phyloP scores from a whole-genome alignment of 2,113 vertebrate species.

The Crocuta crocuta region DNA sequence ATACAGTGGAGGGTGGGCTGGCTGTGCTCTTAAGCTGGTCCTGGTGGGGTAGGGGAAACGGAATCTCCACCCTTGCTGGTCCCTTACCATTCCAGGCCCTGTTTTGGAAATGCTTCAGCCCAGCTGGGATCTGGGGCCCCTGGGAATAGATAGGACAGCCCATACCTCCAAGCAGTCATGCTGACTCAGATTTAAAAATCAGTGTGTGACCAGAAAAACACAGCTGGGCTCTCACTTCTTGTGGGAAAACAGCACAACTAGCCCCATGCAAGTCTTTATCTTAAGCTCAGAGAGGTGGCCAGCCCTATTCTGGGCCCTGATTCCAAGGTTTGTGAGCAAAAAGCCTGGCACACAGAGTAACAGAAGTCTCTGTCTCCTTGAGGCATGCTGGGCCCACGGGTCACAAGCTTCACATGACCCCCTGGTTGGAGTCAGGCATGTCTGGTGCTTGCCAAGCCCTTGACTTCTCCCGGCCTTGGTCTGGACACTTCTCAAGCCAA shows the following conservation, averaged over 20 bases:
- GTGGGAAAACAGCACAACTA: conserved; percentile 43
- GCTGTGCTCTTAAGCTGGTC: too few species aligned
- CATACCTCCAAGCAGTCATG: conserved; percentile 1
- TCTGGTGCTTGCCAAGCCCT: conserved; percentile 28
- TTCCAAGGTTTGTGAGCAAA: not conserved
- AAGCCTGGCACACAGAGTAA: not conserved
- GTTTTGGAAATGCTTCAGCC: conserved; percentile 63
- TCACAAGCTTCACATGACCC: conserved; percentile 52
- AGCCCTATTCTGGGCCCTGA: not conserved
- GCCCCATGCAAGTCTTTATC: not conserved
- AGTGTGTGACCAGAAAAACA: conserved; percentile 62
- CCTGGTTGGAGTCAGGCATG: not conserved
- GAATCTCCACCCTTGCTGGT: not conserved
- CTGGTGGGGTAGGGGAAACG: too few species aligned
- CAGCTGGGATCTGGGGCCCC: conserved; percentile 8
- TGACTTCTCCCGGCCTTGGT: not conserved
- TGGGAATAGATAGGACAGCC: conserved; percentile 53
- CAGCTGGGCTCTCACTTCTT: conserved; percentile 11
- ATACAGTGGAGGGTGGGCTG: not conserved
- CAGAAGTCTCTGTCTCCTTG: not conserved
- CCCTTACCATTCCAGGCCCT: not conserved
- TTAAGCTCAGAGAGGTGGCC: not conserved
- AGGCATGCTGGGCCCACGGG: not conserved
- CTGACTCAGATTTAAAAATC: conserved; percentile 75
- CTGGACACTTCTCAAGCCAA: conserved; percentile 55